These are phyloP conservation scores for Gobius niger DNA, from an alignment of 2,113 vertebrate genomes.

Conservation along the genomic window DNA sequence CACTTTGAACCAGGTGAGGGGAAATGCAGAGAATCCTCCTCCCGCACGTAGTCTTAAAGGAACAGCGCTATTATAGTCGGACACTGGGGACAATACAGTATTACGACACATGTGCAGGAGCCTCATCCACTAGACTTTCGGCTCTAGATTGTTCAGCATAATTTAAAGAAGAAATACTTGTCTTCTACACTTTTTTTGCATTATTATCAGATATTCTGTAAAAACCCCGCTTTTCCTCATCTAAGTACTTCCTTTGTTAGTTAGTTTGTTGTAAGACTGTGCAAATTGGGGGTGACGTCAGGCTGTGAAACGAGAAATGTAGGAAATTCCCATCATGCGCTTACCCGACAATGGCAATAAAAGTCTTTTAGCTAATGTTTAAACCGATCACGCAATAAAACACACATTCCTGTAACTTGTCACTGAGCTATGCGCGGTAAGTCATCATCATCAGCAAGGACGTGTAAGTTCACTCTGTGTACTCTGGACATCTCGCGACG, in stretches of 20 bases:
- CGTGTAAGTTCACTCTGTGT: too few relatives aligned
- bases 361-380: neutral
- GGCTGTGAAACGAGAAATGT: neutral
- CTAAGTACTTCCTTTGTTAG: neutral
- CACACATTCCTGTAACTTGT: neutral
- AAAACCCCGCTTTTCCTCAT: neutral
- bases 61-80: too few relatives aligned
- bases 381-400: neutral
- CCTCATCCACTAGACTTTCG: neutral
- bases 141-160: too few relatives aligned
- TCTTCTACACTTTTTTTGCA: too few relatives aligned
- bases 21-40: neutral
- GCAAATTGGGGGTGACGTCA: neutral
- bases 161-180: too few relatives aligned
- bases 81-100: too few relatives aligned
- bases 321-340: neutral
- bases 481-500: too few relatives aligned
- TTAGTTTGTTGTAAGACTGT: neutral
- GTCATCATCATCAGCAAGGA: neutral
- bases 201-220: too few relatives aligned
- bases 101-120: too few relatives aligned
- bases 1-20: neutral
- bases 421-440: neutral
- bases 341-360: neutral
- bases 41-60: neutral